A percentile compares a stretch with the other conserved stretches of the same genome.
Conservation (phyloP, 2,888 invertebrate species). For the Synanthedon formicaeformis region DNA sequence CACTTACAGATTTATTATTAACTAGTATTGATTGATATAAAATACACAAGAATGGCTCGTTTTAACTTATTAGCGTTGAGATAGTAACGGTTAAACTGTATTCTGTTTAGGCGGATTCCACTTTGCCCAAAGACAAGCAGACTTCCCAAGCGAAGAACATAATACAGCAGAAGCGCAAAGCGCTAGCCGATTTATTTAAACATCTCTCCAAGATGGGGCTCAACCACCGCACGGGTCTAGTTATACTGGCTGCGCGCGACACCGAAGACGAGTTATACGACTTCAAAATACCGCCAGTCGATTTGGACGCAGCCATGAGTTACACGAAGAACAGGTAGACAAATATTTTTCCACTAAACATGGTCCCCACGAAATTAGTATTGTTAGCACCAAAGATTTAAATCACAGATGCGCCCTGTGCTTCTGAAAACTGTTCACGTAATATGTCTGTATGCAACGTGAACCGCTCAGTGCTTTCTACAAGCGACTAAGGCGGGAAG, state of each 20-base stretch:
- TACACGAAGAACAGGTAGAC: slow-evolving; percentile 63
- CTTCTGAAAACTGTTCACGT: no score
- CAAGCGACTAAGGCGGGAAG: no score
- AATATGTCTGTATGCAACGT: no score
- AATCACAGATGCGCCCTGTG: no score
- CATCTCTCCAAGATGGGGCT: slow-evolving; percentile 79
- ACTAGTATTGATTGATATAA: no score
- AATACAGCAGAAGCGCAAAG: slow-evolving; percentile 86
- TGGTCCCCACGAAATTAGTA: neutral
- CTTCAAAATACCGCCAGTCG: slow-evolving; percentile 77
- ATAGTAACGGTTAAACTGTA: neutral
- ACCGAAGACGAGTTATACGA: slow-evolving; percentile 67
- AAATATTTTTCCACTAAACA: no score
- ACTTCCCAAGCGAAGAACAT: slow-evolving; percentile 84
- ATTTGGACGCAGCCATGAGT: slow-evolving; percentile 71
- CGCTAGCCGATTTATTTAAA: slow-evolving; percentile 88
- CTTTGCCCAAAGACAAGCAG: slow-evolving; percentile 77
- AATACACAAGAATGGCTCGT: no score
- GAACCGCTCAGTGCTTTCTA: no score
- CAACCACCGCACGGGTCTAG: slow-evolving; percentile 83
- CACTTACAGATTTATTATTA: no score
- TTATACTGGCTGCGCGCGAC: slow-evolving; percentile 57
- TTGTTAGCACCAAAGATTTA: no score
- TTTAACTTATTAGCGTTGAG: no score
- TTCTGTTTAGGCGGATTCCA: slow-evolving; percentile 59